Conservation (phyloP, 2,888 invertebrate genomes). For the Callinectes sapidus region DNA sequence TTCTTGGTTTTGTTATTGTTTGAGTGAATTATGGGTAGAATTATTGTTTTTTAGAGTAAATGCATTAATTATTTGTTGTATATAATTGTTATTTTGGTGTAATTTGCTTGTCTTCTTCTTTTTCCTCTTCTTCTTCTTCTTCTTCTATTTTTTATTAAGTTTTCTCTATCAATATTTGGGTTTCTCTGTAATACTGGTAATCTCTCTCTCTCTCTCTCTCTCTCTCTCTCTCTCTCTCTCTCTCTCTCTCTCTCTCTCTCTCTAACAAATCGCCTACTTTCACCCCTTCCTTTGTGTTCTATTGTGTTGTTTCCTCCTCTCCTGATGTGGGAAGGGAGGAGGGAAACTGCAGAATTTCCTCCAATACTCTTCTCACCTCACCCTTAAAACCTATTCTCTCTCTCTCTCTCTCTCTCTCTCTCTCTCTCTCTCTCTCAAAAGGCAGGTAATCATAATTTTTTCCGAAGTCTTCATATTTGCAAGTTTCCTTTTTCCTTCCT, state of each 20-base stretch:
- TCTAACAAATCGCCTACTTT: too few relatives aligned
- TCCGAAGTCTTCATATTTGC: background rate
- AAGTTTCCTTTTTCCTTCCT: background rate
- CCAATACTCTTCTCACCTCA: background rate
- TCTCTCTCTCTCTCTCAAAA: background rate
- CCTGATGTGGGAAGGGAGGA: background rate
- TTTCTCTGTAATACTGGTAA: background rate
- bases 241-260: too few relatives aligned
- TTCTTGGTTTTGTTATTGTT: background rate
- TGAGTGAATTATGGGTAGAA: too few relatives aligned
- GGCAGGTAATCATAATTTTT: background rate
- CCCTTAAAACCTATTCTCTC: conserved; percentile 26
- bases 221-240: conserved; percentile 37
- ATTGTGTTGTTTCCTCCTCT: background rate
- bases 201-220: conserved; percentile 15
- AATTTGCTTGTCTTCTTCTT: background rate
- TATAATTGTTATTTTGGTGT: background rate
- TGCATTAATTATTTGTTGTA: background rate
- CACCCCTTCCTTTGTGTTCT: background rate
- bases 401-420: background rate
- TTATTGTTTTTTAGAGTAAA: background rate
- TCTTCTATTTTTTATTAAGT: background rate
- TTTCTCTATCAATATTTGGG: background rate
- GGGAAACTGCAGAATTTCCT: background rate
- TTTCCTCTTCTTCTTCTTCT: background rate